These are phyloP conservation scores for Nestor notabilis DNA, from an alignment of 2,113 vertebrate genomes.

Conservation along the genomic window DNA sequence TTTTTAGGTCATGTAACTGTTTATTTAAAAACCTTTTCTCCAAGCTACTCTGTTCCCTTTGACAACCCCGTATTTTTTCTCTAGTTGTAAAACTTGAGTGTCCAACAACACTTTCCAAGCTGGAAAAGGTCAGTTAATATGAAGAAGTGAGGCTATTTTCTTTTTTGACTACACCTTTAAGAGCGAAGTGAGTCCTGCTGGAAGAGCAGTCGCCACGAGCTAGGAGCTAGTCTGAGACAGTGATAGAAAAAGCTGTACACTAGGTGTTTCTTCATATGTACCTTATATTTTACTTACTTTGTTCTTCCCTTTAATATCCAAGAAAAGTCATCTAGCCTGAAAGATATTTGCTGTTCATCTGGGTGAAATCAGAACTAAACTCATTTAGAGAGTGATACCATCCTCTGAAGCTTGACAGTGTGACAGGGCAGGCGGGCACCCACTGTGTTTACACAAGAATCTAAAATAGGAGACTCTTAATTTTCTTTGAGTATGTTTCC, in stretches of 20 bases:
- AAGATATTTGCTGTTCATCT: conserved; percentile 18
- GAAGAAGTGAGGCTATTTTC: not conserved
- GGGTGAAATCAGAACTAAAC: not conserved
- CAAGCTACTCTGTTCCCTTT: not conserved
- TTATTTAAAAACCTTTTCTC: not conserved
- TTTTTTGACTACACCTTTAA: not conserved
- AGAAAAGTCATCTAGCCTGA: not conserved
- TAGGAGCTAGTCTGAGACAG: not conserved
- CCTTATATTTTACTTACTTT: not conserved
- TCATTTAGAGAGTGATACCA: conserved; percentile 10
- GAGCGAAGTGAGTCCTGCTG: not conserved
- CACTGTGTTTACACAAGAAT: conserved; percentile 40
- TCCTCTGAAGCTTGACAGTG: not conserved
- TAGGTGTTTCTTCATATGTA: not conserved
- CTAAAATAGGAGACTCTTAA: conserved; percentile 32
- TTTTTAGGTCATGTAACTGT: not conserved
- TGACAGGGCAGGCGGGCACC: conserved; percentile 28
- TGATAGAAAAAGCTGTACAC: not conserved
- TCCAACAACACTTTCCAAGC: not conserved
- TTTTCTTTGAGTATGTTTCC: conserved; percentile 61
- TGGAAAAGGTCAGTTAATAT: not conserved
- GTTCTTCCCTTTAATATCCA: not conserved
- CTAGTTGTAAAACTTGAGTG: not conserved
- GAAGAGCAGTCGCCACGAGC: not conserved
- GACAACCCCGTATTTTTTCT: not conserved